phyloP scores from a whole-genome alignment of 1,140 invertebrate genomes.

The Bicyclus anynana region DNA sequence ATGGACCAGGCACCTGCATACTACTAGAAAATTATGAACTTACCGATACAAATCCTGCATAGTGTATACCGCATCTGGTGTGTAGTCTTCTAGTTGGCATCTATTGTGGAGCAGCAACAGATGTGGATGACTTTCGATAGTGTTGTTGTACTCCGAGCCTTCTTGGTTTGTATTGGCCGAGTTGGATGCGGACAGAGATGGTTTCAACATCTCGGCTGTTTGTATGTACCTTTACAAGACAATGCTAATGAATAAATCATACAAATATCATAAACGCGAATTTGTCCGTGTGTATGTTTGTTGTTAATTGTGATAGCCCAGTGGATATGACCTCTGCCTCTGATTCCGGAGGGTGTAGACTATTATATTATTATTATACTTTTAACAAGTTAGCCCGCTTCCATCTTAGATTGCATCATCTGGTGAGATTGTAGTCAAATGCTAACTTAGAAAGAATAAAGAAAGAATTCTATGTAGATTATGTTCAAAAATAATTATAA shows the following conservation, averaged over 20 bases:
- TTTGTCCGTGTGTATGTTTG: too few relatives aligned
- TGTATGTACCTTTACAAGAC: conserved; percentile 82
- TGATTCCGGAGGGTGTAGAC: too few relatives aligned
- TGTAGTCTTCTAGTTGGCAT: conserved; percentile 84
- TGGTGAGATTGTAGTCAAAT: neutral
- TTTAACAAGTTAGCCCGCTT: too few relatives aligned
- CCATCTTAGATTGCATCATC: too few relatives aligned
- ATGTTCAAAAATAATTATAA: neutral
- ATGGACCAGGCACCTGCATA: too few relatives aligned
- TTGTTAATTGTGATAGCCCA: too few relatives aligned
- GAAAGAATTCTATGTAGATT: too few relatives aligned
- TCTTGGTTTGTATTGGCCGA: conserved; percentile 31
- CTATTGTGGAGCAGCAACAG: conserved; percentile 88
- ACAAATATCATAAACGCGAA: too few relatives aligned
- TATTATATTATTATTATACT: too few relatives aligned
- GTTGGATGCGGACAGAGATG: conserved; percentile 81
- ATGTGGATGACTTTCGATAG: conserved; percentile 84
- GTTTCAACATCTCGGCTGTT: conserved; percentile 92
- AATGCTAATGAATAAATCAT: too few relatives aligned
- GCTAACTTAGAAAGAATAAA: neutral
- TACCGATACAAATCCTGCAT: conserved; percentile 81
- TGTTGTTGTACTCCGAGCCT: conserved; percentile 39
- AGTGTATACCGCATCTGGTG: conserved; percentile 79
- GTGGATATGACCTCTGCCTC: too few relatives aligned
- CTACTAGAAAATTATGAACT: conserved; percentile 2